Base-by-base conservation (phyloP, 2,888 invertebrate species). In the Glyphotaelius pellucidus region DNA sequence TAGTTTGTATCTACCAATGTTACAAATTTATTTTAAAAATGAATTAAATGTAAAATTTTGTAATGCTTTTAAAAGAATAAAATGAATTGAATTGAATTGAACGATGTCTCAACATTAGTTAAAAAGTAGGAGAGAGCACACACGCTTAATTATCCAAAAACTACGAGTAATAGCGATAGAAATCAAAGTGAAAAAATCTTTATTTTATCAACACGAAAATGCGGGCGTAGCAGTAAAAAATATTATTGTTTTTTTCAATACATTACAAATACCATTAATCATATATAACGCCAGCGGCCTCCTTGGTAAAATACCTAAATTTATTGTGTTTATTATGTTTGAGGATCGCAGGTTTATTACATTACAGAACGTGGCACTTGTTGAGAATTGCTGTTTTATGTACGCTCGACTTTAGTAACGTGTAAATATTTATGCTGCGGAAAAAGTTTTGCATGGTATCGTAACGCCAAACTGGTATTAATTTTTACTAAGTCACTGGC, bases 351-450 rank as follows among this genome's bases (percentile, higher is more conserved):
- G 52, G 35, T 83, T 83, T 83, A 83, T 83, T 81, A 31, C 30
- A 81, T 30, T 30, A 30, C 30, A 15, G 30, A 31, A 31, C 31
- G 32, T 19, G 32, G 32, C n/a, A 81, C 32, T 25, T 31, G 30
- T 81, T 81, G 32, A 81, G 19, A 32, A 83, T 31, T 35, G 19
- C 83, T 83, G 83, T 83, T 83, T 83, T 83, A 83, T 83, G 35
- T 83, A 83, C 83, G 35, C 35, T 32, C 31, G 31, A 19, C 35
- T 32, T 83, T 32, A 35, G 35, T 83, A 32, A 83, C 31, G 83
- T 7, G 83, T 83, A 83, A 83, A 83, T 83, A 32, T 32, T 83
- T 67, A 67, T 3, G 25, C 52, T 5, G 52, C 19, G 52, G 25
- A 67, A 67, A 67, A 67, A 67, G 52, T 67, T 25, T 67, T 67